phyloP scores from a whole-genome alignment of 2,888 invertebrate genomes.

The Diadegma fenestrale region DNA sequence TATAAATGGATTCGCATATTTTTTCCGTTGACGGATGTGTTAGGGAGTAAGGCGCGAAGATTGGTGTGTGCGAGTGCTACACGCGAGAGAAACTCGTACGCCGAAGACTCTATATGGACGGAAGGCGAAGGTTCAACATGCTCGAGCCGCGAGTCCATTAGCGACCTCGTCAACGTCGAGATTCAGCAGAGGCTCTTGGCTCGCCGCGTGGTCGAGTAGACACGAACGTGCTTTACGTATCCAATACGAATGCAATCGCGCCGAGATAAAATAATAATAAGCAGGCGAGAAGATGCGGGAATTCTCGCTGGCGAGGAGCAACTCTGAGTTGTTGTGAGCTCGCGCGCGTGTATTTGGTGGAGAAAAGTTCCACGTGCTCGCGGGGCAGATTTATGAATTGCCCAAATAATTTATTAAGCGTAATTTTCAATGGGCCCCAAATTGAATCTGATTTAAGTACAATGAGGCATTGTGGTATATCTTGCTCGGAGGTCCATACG shows the following conservation, averaged over 20 bases:
- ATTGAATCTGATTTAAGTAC: conserved; percentile 85
- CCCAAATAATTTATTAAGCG: conserved; percentile 85
- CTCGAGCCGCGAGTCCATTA: conserved; percentile 75
- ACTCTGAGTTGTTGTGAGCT: conserved; percentile 40
- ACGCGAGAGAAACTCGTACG: too few species aligned
- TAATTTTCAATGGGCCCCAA: conserved; percentile 85
- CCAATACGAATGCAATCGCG: conserved; percentile 8
- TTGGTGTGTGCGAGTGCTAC: not conserved
- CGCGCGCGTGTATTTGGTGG: conserved; percentile 31
- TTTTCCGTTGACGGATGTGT: not conserved
- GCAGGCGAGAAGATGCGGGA: conserved; percentile 1
- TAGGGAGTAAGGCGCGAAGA: not conserved
- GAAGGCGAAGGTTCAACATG: conserved; percentile 54
- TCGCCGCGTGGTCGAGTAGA: conserved; percentile 19
- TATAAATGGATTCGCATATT: not conserved
- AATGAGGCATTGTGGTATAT: conserved; percentile 82
- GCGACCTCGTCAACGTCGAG: conserved; percentile 71
- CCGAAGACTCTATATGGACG: conserved; percentile 57
- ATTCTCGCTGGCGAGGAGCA: conserved; percentile 6
- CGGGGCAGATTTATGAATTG: conserved; percentile 84
- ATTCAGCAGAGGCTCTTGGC: conserved; percentile 19
- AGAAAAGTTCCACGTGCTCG: conserved; percentile 41
- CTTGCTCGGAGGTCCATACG: conserved; percentile 58
- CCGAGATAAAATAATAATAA: conserved; percentile 57
- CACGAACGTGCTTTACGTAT: conserved; percentile 5